These are phyloP conservation scores for Grammomys dolichurus DNA, from an alignment of 2,113 vertebrate species.

Conservation along the genomic window DNA sequence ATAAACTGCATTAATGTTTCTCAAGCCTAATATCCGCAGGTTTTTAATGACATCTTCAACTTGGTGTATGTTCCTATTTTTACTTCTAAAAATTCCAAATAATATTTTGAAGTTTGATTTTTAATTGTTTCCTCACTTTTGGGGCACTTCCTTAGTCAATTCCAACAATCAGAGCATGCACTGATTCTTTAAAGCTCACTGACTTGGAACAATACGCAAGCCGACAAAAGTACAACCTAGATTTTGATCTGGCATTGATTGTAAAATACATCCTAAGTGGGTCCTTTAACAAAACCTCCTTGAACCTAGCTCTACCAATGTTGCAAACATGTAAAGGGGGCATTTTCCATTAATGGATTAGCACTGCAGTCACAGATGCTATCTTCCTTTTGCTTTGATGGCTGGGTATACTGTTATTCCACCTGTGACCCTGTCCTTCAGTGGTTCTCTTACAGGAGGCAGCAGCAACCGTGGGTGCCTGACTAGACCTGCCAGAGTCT, in stretches of 20 bases:
- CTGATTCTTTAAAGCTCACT: not conserved
- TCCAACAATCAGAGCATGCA: not conserved
- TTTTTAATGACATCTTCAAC: not conserved
- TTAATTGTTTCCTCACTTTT: not conserved
- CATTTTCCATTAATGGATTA: not conserved
- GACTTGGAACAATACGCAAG: not conserved
- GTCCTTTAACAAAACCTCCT: not conserved
- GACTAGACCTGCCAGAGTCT: not conserved
- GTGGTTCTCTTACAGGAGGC: not conserved
- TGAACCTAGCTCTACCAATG: not conserved
- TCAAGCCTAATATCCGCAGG: not conserved
- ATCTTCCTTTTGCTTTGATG: not conserved
- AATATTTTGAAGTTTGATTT: conserved; percentile 18
- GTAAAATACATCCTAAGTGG: not conserved
- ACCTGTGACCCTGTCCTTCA: not conserved
- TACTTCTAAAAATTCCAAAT: conserved; percentile 39
- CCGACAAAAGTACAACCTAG: not conserved
- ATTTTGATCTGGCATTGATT: not conserved
- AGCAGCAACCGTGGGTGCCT: not conserved
- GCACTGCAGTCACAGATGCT: not conserved
- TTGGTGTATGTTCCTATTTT: not conserved
- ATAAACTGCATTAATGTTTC: not conserved
- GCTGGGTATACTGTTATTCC: not conserved
- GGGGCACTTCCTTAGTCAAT: not conserved
- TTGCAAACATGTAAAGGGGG: not conserved